A percentile compares a stretch with the other conserved stretches of the same genome.
These are phyloP conservation scores for Drosophila colorata DNA, from an alignment of 2,888 invertebrate species.

Conservation along the genomic window DNA sequence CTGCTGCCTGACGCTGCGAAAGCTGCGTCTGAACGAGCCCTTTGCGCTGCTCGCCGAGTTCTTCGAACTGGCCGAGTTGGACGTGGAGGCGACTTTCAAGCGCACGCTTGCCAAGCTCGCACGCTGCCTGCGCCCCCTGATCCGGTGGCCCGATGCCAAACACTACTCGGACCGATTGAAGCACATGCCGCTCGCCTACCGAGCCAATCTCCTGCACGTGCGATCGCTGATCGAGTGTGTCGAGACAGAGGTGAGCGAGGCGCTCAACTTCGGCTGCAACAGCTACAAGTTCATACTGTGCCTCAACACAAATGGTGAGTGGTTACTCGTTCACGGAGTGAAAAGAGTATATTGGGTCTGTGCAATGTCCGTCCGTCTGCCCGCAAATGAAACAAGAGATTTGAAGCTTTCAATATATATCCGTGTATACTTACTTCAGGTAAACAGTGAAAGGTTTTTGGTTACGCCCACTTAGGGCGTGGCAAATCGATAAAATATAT, in stretches of 20 bases:
- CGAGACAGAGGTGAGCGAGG: conserved; percentile 81
- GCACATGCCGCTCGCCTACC: conserved; percentile 82
- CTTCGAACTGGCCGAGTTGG: conserved; percentile 82
- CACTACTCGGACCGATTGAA: conserved; percentile 84
- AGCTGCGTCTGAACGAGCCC: conserved; percentile 83
- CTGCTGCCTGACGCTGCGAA: conserved; percentile 82
- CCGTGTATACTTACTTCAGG: no score
- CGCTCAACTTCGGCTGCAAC: conserved; percentile 78
- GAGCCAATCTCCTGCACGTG: conserved; percentile 82
- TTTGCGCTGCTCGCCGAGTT: conserved; percentile 82
- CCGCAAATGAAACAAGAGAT: no score
- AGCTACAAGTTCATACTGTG: conserved; percentile 84
- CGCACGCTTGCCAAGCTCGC: conserved; percentile 79
- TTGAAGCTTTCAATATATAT: no score
- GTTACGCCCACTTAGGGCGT: no score
- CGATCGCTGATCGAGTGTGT: conserved; percentile 84
- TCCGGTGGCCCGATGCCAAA: conserved; percentile 84
- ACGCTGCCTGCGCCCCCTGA: conserved; percentile 81
- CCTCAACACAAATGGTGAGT: conserved; percentile 82
- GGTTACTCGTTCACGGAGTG: no score
- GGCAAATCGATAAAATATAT: no score
- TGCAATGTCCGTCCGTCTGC: no score
- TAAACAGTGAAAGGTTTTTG: no score
- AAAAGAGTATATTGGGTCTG: no score
- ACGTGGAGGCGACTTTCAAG: conserved; percentile 81